Base-by-base conservation (phyloP, 2,797 vertebrate species). In the Pipistrellus kuhlii region DNA sequence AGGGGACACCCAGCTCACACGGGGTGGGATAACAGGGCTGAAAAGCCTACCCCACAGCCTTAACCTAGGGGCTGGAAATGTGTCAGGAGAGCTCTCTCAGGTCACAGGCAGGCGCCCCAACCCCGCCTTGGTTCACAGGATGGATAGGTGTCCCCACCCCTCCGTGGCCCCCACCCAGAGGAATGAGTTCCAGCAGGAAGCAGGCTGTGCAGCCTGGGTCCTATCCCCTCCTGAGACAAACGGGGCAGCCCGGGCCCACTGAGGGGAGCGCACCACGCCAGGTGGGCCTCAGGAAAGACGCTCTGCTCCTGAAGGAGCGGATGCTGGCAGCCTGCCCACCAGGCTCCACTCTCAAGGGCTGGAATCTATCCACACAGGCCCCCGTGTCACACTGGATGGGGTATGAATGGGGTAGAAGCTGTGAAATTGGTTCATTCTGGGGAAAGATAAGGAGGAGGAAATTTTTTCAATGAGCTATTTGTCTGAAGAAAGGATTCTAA, bases 11-110 rank as follows among this genome's bases (percentile, higher is more conserved):
- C 25, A 35, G 17, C 72, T 88, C 85, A n/a, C 12, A 86, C 0
- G 0, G 0, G 4, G 46, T 2, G 3, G 30, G 51, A 41, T 81
- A 76, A 76, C 5, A 14, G 9, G 41, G 12, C 25, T 20, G 68
- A 32, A 32, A 30, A 23, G n/a, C 6, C 27, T 9, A 41, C 64
- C 13, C 69, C n/a, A 32, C 0, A 5, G 46, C 46, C 38, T 88
- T 55, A 0, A 7, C 15, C 15, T 8, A 5, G 41, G 76, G 14
- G 10, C 80, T 77, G 8, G 3, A 9, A 41, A 48, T 7, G 11
- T n/a, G 6, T 46, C 12, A 6, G 69, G 21, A 75, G n/a, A 18
- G 4, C 41, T 38, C 72, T 41, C 38, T 53, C 51, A 44, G 35
- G 13, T 59, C 78, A 30, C 2, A 5, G 59, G 46, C 75, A 23